These are phyloP conservation scores for Pimephales promelas DNA, from an alignment of 2,113 vertebrate species.

Conservation along the genomic window DNA sequence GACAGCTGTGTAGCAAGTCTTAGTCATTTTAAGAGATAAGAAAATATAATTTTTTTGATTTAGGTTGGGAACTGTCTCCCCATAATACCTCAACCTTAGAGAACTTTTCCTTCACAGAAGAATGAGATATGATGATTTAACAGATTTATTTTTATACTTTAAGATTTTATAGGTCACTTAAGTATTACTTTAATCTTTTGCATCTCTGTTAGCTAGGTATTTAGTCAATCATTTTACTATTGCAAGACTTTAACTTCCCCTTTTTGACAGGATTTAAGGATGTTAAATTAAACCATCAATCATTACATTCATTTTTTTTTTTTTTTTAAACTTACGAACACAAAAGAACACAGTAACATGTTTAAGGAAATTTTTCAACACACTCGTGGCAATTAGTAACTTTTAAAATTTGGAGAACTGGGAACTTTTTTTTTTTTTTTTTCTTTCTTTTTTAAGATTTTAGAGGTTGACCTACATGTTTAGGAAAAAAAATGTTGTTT, in stretches of 20 bases:
- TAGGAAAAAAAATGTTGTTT: neutral
- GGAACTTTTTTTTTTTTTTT: too few species aligned
- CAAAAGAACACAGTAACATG: neutral
- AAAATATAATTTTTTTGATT: neutral
- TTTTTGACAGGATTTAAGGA: too few species aligned
- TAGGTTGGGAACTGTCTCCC: neutral
- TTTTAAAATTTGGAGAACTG: neutral
- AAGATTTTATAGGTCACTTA: neutral
- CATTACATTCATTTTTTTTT: too few species aligned
- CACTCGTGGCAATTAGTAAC: too few species aligned
- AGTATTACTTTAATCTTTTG: neutral
- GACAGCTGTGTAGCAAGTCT: neutral
- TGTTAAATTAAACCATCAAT: too few species aligned
- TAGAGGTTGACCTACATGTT: neutral
- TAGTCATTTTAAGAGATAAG: neutral
- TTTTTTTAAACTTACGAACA: neutral
- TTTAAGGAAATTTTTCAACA: neutral
- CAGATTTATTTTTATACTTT: neutral
- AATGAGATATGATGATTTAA: neutral
- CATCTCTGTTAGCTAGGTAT: neutral
- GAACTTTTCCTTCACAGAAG: neutral
- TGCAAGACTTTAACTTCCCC: neutral
- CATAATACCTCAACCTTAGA: neutral
- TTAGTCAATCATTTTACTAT: neutral
- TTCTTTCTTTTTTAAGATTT: too few species aligned